Evolutionary conservation across 2,888 invertebrate genomes (phyloP), one percentile per base, ranked within the genome.

Genomic region (Bellardia pandia): DNA sequence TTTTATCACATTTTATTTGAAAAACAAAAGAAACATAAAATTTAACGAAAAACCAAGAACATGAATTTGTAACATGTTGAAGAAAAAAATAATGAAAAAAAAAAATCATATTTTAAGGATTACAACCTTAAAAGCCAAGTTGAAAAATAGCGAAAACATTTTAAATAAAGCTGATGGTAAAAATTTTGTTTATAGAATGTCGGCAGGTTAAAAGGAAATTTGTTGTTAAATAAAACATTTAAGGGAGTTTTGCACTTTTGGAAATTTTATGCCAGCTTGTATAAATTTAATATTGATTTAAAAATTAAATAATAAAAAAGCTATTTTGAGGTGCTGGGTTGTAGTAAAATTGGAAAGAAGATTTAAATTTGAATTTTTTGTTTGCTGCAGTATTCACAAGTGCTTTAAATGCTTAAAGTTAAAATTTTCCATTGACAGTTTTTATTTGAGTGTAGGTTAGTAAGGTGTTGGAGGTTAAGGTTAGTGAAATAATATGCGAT

Each of bases 1-100:
- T 87, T 89, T 88, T 85, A 87, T 86, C 86, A 88, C 89, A 89
- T 87, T 88, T 89, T 88, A 81, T 75, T 66, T 60, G 56, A 78
- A 80, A 58, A 75, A 75, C 58, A 58, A 51, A 80, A 75, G n/a
- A 23, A 68, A 68, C 45, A 58, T 37, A 51, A 68, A 58, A 51
- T 51, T 23, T 48, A 7, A 30, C 5, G 23, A 23, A 42, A 53
- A 60, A 62, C 68, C 33, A 45, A 56, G 16, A 71, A 60, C 16
- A 53, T 37, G n/a, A 45, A 45, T 45, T 45, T 45, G 66, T 72
- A 76, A 75, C 9, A 76, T 62, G 68, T 60, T 45, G 45, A 45
- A 45, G 45, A 45, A 2, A 45, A 11, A 13, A 9, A 11, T 13
- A 42, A 42, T 5, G 2, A 42, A 7, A 2, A 45, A 45, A 45